Evolutionary conservation across 2,888 invertebrate species (phyloP), one percentile per base, ranked within the genome.

Genomic region (Entomobrya proxima): DNA sequence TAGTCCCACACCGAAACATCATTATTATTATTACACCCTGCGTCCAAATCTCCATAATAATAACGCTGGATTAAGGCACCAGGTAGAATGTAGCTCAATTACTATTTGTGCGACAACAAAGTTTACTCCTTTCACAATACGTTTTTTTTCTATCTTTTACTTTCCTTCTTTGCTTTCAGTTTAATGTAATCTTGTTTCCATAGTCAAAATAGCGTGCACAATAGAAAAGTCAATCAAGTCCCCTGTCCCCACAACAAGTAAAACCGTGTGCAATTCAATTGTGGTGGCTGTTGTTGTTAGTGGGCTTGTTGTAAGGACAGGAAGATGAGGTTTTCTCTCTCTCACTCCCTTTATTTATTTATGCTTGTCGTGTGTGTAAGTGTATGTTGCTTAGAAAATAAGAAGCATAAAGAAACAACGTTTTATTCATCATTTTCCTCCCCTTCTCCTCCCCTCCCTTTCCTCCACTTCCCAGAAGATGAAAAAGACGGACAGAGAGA

Each of bases 171-270:
- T 47, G 27, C 69, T 11, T 64, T 7, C 0, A 24, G 0, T 67
- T 40, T 69, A 44, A 69, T 69, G 67, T 37, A 24, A 67, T 61
- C 40, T 37, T 67, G 40, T 47, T 61, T 35, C 35, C 30, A 69
- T 15, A 44, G 69, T 15, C 27, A 69, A 44, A 69, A 44, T 69
- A 27, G 40, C 18, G n/a, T 27, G 27, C 44, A 69, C 69, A 69
- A 44, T 44, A 15, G 44, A 47, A 69, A 24, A 69, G 69, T 69
- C 69, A 69, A 69, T 69, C 44, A 69, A 44, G 69, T 44, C 35
- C 32, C n/a, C 47, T 9, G 5, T 37, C 9, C 15, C 64, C n/a
- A 11, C 15, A 27, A 15, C 61, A 61, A 18, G 44, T 7, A 27
- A 35, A 24, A 6, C 27, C 40, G 13, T 15, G 21, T 67, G 11